Evolutionary conservation across 2,797 vertebrate species (phyloP).

Genomic region (Champsocephalus esox): DNA sequence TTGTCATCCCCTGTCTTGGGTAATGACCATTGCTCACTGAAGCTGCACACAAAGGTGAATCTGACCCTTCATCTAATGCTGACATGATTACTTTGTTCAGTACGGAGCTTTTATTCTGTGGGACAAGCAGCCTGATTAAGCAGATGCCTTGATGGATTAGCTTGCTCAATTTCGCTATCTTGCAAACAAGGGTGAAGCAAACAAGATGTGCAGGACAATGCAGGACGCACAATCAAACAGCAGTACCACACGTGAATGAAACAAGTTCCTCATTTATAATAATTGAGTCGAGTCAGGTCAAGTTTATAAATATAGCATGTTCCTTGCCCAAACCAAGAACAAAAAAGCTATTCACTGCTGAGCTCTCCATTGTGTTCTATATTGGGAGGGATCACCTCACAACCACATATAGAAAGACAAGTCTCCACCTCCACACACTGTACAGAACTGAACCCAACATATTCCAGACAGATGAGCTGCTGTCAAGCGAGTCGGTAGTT

Average conservation of each 20-base stretch:
- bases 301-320: not conserved
- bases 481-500: too few species aligned
- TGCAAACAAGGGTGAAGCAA: conserved; percentile 48
- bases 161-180: conserved; percentile 50
- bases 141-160: conserved; percentile 65
- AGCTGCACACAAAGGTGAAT: conserved; percentile 29
- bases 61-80: conserved; percentile 43
- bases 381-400: not conserved
- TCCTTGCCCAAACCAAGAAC: not conserved
- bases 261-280: conserved; percentile 1
- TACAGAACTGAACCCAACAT: too few species aligned
- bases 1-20: not conserved
- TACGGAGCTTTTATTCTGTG: conserved; percentile 55
- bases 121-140: conserved; percentile 62
- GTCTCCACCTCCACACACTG: too few species aligned
- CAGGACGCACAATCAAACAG: conserved; percentile 29
- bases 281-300: conserved; percentile 2
- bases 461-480: too few species aligned
- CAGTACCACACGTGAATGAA: conserved; percentile 12
- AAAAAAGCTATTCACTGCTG: not conserved
- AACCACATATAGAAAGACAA: too few species aligned
- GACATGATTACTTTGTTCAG: conserved; percentile 54
- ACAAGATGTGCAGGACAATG: conserved; percentile 38
- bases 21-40: conserved; percentile 5
- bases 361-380: not conserved